Evolutionary conservation across 2,888 invertebrate genomes (phyloP), one percentile per base, ranked within the genome.

Genomic region (Diabrotica balteata): DNA sequence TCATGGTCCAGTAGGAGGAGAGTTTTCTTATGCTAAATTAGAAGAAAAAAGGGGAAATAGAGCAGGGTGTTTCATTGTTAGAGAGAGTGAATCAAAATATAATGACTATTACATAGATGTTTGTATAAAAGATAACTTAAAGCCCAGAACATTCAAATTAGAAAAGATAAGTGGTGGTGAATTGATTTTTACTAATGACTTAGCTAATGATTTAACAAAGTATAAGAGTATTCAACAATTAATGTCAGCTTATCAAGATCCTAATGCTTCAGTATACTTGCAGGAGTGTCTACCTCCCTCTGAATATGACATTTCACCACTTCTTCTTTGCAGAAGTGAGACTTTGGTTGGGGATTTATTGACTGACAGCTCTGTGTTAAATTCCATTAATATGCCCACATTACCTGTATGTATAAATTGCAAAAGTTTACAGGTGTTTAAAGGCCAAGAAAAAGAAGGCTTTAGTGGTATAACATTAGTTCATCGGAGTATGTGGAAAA

Each of bases 1-100:
- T 79, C 96, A 96, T 84, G 96, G 96, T 22, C 96, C 96, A 61
- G 91, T 96, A 62, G 94, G 95, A 11, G 93, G 92, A 57, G 91
- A 91, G 78, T 96, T 94, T 85, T 92, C 95, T 0, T 93, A 93
- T 81, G 87, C 90, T 42, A 95, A 95, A 85, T 86, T 96, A 61
- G 90, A 92, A 79, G 91, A 93, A 74, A 94, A 94, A 82, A 86
- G 92, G 8, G 87, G 87, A 7, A 91, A 92, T 79, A 88, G 89
- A 79, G 88, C 90, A 51, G 95, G 95, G 22, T 92, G 91, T 79
- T 96, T 91, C 80, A 90, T 96, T 72, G 82, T 96, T 49, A 86
- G 96, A 50, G 93, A 95, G 82, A 93, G 94, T 80, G 93, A 93
- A 81, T 88, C 89, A 43, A 89, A 89, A 72, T 95, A 94, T 80